Base-by-base conservation (phyloP, 2,888 invertebrate genomes). In the Pachycephus smyrnensis region DNA sequence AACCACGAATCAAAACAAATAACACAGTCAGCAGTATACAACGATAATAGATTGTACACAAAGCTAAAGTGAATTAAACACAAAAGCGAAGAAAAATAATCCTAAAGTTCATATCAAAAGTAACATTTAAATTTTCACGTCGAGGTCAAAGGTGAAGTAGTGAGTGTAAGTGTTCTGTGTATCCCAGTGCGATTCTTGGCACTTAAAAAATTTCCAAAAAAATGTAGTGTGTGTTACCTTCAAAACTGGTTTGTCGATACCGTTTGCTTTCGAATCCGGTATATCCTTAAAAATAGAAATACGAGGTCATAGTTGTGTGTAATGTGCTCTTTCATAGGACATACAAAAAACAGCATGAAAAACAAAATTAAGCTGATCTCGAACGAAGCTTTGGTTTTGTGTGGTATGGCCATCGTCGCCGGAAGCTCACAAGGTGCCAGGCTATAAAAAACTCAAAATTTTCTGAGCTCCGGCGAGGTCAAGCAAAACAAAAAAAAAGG, bases 221-320 rank as follows among this genome's bases (percentile, higher is more conserved):
- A 76, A 4, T 23, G 40, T 33, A 33, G 33, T 23, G 15, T 40
- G 77, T 79, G 84, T 86, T 91, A 91, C 91, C 91, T 91, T 89
- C 80, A 87, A 35, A 76, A 81, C 84, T 84, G 89, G 88, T 88
- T 90, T 89, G 86, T 88, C 88, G 86, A 90, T 89, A 89, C 91
- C 91, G 77, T 91, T 91, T 80, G 86, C 85, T 88, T 90, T 88
- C 74, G 87, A 84, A 80, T 90, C 89, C 80, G 86, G 86, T 84
- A 86, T 87, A 71, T 88, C 89, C 86, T 90, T 90, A 76, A 88
- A 88, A 87, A 84, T 80, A 82, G 81, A 83, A 82, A 86, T 85
- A 85, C 83, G 84, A 83, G 77, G 80, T 75, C 74, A 77, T 69
- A 30, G 73, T 77, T 35, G n/a, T 12, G 74, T 55, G 23, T 23